Evolutionary conservation across 2,797 vertebrate genomes (phyloP), one percentile per base, ranked within the genome.

Genomic region (Gastrophryne carolinensis): DNA sequence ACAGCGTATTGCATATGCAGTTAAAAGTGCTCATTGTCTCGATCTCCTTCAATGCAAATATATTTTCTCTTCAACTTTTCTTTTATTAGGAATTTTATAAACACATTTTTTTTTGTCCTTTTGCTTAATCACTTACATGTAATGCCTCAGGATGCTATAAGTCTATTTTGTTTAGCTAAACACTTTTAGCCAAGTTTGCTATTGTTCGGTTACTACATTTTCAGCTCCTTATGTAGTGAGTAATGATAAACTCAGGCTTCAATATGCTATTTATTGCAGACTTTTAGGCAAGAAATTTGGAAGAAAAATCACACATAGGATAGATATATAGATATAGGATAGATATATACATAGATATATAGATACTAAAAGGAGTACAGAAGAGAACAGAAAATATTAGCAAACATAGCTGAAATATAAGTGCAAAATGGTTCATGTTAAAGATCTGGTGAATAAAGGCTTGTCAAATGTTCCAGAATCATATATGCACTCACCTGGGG

Each of bases 1-100:
- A 74, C 19, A 65, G 50, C 47, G 52, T 29, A 53, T 17, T 60
- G 41, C 21, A 67, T 29, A 37, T 30, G 62, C 24, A 63, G 50
- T 63, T 34, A 68, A 62, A 76, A 19, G 35, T 39, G 57, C 57
- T 39, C 66, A 70, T 76, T 76, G 66, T 56, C 58, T 54, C 49
- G 1, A 39, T 54, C 13, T 63, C 52, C 35, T 30, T 62, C 57
- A 44, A n/a, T 53, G 34, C 54, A 35, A 60, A 69, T 52, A 66
- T 58, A 49, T 75, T 67, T 68, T 29, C 30, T 23, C 7, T 23
- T 68, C 23, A 52, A 17, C 17, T 58, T 34, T 67, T 44, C 47
- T 64, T 52, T 73, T 44, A 73, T 41, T 15, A 15, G 12, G 64
- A 30, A 63, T 73, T 65, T 32, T 57, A 47, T 54, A 65, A 26